These are phyloP conservation scores for Drosophila burlai DNA, from an alignment of 1,140 invertebrate genomes.

Conservation along the genomic window DNA sequence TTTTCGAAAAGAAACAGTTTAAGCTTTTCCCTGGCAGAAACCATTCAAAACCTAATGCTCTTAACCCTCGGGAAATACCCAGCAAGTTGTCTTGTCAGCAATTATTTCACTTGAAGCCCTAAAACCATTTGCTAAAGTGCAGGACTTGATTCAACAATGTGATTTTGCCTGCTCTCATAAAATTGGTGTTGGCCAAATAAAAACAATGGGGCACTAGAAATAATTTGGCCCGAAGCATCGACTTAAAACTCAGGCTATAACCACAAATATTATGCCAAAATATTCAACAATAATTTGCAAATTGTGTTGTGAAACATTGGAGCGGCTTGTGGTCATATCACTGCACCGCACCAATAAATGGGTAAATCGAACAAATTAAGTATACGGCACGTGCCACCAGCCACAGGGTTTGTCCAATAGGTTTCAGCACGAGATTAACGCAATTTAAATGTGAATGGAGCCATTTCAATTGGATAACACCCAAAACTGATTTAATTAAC, in stretches of 20 bases:
- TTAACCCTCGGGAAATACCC: slow-evolving; percentile 11
- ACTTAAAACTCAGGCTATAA: slow-evolving; percentile 1
- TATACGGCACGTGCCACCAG: slow-evolving; percentile 43
- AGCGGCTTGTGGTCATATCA: slow-evolving; percentile 6
- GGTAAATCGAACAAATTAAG: slow-evolving; percentile 32
- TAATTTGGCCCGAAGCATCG: not conserved
- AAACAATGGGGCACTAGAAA: not conserved
- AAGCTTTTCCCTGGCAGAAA: slow-evolving; percentile 14
- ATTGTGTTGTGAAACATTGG: slow-evolving; percentile 15
- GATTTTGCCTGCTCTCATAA: not conserved
- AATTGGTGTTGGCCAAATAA: not conserved
- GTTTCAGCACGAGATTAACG: slow-evolving; percentile 25
- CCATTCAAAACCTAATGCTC: not conserved
- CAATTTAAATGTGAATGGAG: slow-evolving; percentile 18
- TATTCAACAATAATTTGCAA: not conserved
- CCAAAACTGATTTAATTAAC: slow-evolving; percentile 66
- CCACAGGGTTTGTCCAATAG: slow-evolving; percentile 3
- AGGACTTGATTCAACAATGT: not conserved
- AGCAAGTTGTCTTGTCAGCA: slow-evolving; percentile 26
- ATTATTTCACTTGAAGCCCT: slow-evolving; percentile 6
- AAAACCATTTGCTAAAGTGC: slow-evolving; percentile 14
- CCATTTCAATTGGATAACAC: slow-evolving; percentile 31
- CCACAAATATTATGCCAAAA: slow-evolving; percentile 9
- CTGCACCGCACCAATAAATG: slow-evolving; percentile 9
- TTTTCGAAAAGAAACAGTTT: slow-evolving; percentile 17